phyloP scores from a whole-genome alignment of 2,888 invertebrate genomes.

The Eupithecia subumbrata region DNA sequence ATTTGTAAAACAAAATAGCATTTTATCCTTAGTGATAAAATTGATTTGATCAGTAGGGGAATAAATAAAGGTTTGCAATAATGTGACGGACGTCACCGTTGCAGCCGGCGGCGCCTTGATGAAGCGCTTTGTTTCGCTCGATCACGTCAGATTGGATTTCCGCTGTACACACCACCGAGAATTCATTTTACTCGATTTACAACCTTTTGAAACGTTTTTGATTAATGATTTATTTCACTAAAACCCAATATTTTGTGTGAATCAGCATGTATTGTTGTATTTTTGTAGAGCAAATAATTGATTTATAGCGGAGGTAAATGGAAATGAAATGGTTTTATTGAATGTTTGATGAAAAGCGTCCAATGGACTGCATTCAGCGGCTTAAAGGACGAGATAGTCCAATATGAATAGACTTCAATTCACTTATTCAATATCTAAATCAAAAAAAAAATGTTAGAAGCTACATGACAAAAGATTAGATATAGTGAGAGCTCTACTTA shows the following conservation, averaged over 20 bases:
- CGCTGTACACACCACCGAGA: constrained; percentile 25
- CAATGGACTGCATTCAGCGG: neutral
- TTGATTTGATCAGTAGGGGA: neutral
- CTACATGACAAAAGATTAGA: too few relatives aligned
- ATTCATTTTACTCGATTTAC: constrained; percentile 20
- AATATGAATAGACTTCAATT: neutral
- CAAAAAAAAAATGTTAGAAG: neutral
- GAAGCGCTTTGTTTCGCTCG: constrained; percentile 38
- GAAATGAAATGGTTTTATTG: neutral
- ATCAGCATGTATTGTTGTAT: neutral
- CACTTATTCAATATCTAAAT: neutral
- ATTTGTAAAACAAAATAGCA: neutral
- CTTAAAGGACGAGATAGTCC: neutral
- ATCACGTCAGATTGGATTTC: constrained; percentile 38
- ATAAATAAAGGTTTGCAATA: constrained; percentile 21
- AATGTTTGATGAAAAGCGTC: neutral
- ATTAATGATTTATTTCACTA: constrained; percentile 2
- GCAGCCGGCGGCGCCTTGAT: constrained; percentile 38
- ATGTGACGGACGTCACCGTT: constrained; percentile 34
- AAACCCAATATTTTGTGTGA: neutral
- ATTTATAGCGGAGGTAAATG: neutral
- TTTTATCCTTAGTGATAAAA: neutral
- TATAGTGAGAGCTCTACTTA: too few relatives aligned
- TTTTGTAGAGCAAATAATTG: neutral
- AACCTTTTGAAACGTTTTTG: neutral